phyloP scores from a whole-genome alignment of 2,888 invertebrate genomes.

The Amblyteles armatorius region DNA sequence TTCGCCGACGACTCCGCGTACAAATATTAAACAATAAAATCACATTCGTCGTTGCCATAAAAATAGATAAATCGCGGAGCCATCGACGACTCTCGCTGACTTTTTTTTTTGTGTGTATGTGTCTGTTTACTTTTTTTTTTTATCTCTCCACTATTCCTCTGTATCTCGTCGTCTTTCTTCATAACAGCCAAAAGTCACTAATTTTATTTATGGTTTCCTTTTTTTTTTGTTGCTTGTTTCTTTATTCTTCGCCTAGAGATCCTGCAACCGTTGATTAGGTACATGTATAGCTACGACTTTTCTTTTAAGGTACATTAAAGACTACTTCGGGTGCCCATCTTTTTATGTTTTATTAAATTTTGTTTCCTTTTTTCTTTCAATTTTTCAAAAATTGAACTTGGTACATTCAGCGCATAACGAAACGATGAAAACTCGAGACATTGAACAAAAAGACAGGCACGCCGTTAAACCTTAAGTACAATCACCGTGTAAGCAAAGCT shows the following conservation, averaged over 20 bases:
- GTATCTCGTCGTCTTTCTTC: constrained; percentile 39
- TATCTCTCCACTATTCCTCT: constrained; percentile 7
- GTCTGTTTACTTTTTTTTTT: constrained; percentile 17
- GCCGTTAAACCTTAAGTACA: constrained; percentile 81
- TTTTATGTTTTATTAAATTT: constrained; percentile 50
- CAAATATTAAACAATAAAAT: constrained; percentile 65
- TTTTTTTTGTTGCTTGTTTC: constrained; percentile 28
- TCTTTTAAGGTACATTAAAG: constrained; percentile 59
- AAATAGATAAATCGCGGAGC: constrained; percentile 64
- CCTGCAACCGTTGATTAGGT: constrained; percentile 64
- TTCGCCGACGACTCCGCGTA: constrained; percentile 48
- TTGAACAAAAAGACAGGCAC: constrained; percentile 75
- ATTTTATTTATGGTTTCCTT: constrained; percentile 19
- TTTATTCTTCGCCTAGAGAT: constrained; percentile 46
- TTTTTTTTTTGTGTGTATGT: constrained; percentile 35
- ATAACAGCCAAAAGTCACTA: constrained; percentile 50
- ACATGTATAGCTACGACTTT: constrained; percentile 65
- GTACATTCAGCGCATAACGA: neutral
- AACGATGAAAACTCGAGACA: constrained; percentile 17
- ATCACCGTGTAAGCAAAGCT: constrained; percentile 83
- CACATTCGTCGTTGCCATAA: constrained; percentile 66
- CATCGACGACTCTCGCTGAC: constrained; percentile 58
- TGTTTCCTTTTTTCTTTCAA: constrained; percentile 9
- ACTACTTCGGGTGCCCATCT: constrained; percentile 66
- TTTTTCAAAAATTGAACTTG: neutral